These are phyloP conservation scores for Odontamblyopus rebecca DNA, from an alignment of 2,797 vertebrate genomes.

Conservation along the genomic window DNA sequence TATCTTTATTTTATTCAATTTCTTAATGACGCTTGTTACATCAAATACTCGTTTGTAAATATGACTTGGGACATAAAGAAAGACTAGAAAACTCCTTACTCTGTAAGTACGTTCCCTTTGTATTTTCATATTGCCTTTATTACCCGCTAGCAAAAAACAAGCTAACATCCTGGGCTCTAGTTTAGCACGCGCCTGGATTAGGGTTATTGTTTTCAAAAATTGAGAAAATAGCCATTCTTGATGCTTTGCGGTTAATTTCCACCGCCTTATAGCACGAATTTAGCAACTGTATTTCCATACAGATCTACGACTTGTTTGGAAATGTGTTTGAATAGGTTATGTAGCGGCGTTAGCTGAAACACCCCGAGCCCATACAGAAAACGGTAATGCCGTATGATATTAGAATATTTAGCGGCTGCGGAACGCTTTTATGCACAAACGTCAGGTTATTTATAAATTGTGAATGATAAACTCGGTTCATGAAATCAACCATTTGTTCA, in stretches of 20 bases:
- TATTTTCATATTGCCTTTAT: conserved; percentile 44
- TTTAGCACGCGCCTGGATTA: conserved; percentile 44
- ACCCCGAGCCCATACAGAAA: conserved; percentile 28
- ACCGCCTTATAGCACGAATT: not conserved
- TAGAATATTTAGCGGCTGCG: not conserved
- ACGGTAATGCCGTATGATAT: conserved; percentile 23
- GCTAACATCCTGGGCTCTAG: conserved; percentile 51
- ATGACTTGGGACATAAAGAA: conserved; percentile 62
- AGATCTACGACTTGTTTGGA: not conserved
- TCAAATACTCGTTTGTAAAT: conserved; percentile 42
- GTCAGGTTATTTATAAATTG: not conserved
- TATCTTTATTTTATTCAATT: conserved; percentile 56
- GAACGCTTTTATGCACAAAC: not conserved
- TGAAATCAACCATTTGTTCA: not conserved
- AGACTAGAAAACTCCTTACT: conserved; percentile 37
- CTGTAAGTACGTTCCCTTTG: conserved; percentile 64
- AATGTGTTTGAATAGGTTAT: not conserved
- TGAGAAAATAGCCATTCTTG: not conserved
- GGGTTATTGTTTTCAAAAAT: conserved; percentile 32
- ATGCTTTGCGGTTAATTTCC: not conserved
- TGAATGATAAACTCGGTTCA: not conserved
- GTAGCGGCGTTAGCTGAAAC: conserved; percentile 25
- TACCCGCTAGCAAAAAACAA: conserved; percentile 57
- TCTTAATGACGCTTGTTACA: conserved; percentile 35
- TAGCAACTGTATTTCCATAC: not conserved